phyloP scores from a whole-genome alignment of 2,113 vertebrate species.

The Poeciliopsis retropinna region DNA sequence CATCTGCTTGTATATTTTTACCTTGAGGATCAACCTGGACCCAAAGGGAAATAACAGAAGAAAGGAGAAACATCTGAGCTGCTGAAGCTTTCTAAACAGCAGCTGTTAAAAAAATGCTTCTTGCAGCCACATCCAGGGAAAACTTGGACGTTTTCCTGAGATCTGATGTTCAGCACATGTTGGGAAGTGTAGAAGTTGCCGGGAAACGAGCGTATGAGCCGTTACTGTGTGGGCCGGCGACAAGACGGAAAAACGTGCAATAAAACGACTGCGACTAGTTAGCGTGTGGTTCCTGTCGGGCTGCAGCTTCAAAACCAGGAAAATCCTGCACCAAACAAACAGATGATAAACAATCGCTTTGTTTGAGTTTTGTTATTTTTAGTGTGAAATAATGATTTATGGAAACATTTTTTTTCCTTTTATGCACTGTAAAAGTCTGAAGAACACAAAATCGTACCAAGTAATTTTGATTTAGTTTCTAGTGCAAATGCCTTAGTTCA shows the following conservation, averaged over 20 bases:
- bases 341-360: no score
- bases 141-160: background rate
- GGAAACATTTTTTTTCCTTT: background rate
- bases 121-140: no score
- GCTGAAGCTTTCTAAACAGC: background rate
- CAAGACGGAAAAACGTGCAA: background rate
- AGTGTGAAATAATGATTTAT: background rate
- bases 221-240: background rate
- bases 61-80: background rate
- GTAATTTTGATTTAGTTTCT: no score
- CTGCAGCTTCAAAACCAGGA: background rate
- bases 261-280: background rate
- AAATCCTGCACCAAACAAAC: background rate
- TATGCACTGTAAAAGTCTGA: background rate
- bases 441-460: background rate
- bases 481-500: no score
- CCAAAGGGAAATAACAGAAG: background rate
- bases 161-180: background rate
- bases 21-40: background rate
- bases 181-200: slow-evolving; percentile 12
- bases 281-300: background rate
- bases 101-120: background rate
- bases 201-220: background rate
- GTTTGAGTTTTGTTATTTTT: background rate
- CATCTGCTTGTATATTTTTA: background rate